These are phyloP conservation scores for Pentamera pediparva DNA, from an alignment of 53 echinoderm and acorn worm species.

Conservation along the genomic window DNA sequence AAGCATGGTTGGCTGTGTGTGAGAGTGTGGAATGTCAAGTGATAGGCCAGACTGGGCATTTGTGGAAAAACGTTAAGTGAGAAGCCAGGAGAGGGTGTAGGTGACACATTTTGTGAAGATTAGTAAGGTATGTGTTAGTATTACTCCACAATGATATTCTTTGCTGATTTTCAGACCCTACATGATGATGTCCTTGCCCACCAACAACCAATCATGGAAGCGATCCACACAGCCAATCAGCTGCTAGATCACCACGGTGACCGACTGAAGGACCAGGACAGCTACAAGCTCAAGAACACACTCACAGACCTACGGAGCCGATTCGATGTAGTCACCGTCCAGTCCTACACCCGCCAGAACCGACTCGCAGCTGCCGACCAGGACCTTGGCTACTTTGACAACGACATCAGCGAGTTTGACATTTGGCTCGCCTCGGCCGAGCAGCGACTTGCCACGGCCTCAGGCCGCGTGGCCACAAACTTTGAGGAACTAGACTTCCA, in stretches of 20 bases:
- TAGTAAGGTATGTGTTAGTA: too few relatives aligned
- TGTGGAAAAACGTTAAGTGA: too few relatives aligned
- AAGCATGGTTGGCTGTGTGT: too few relatives aligned
- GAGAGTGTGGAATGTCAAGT: too few relatives aligned
- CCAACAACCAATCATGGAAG: conserved; percentile 91
- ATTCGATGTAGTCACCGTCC: conserved; percentile 72
- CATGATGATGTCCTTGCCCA: conserved; percentile 74
- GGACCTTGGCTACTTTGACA: conserved; percentile 63
- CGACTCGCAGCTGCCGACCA: conserved; percentile 59
- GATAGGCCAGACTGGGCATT: too few relatives aligned
- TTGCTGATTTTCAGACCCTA: conserved; percentile 41
- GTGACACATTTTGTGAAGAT: too few relatives aligned
- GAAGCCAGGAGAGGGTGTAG: too few relatives aligned
- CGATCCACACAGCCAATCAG: conserved; percentile 85
- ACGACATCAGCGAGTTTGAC: conserved; percentile 70
- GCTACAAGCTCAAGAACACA: conserved; percentile 75
- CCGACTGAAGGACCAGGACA: conserved; percentile 80
- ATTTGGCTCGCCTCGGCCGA: conserved; percentile 69
- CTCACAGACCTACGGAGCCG: conserved; percentile 77
- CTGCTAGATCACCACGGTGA: conserved; percentile 75
- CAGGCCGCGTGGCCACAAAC: conserved; percentile 44
- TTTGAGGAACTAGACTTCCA: conserved; percentile 62
- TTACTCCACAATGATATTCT: too few relatives aligned
- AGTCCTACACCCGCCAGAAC: conserved; percentile 86
- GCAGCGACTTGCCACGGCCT: conserved; percentile 43